Conservation (phyloP, 2,888 invertebrate species). For the Rhingia rostrata region DNA sequence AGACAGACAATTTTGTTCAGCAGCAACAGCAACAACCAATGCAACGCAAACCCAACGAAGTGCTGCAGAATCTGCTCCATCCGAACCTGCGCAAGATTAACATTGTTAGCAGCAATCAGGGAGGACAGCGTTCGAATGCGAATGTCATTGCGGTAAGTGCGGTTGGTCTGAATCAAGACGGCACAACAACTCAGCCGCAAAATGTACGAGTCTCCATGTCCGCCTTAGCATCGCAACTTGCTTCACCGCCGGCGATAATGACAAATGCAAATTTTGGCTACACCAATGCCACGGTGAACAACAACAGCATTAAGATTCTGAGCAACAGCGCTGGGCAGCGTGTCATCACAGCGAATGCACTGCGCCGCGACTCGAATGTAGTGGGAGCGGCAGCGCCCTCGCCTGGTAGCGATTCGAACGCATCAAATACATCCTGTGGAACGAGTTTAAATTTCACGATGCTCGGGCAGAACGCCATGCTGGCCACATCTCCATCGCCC, state of each 20-base stretch:
- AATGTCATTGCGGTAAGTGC: constrained; percentile 80
- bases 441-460: constrained; percentile 85
- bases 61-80: constrained; percentile 81
- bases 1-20: constrained; percentile 78
- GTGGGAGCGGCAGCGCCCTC: constrained; percentile 83
- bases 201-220: constrained; percentile 83
- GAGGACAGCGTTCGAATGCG: constrained; percentile 79
- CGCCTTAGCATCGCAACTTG: constrained; percentile 82
- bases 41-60: constrained; percentile 81
- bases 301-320: constrained; percentile 75
- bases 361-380: constrained; percentile 83
- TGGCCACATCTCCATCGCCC: constrained; percentile 83
- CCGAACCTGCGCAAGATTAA: constrained; percentile 81
- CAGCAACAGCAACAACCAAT: constrained; percentile 77
- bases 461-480: constrained; percentile 85
- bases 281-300: constrained; percentile 76
- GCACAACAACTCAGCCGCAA: constrained; percentile 76
- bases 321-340: constrained; percentile 77
- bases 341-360: constrained; percentile 80
- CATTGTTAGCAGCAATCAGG: constrained; percentile 76
- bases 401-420: constrained; percentile 82
- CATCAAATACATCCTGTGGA: constrained; percentile 80
- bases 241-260: constrained; percentile 83
- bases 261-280: constrained; percentile 81
- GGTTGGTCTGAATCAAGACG: constrained; percentile 76